Evolutionary conservation across 1,140 invertebrate species (phyloP).

Genomic region (Formica exsecta): DNA sequence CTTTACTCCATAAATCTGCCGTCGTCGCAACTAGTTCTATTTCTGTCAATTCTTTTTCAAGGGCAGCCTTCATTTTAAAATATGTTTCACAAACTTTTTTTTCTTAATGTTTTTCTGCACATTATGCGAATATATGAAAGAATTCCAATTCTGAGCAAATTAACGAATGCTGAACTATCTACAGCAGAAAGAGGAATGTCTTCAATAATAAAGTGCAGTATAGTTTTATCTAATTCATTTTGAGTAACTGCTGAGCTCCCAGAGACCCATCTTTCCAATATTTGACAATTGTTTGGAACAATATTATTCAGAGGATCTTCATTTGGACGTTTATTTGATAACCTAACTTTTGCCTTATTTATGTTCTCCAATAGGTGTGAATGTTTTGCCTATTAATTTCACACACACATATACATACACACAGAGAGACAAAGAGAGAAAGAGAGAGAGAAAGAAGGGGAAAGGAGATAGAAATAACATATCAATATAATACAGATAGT

Average conservation of each 20-base stretch:
- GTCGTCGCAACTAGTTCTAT: not conserved
- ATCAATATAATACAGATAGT: too few relatives aligned
- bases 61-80: not conserved
- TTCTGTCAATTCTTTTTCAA: slow-evolving; percentile 10
- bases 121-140: not conserved
- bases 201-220: slow-evolving; percentile 9
- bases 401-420: not conserved
- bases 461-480: too few relatives aligned
- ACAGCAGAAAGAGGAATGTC: not conserved
- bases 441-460: too few relatives aligned
- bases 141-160: slow-evolving; percentile 10
- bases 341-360: not conserved
- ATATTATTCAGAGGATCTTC: not conserved
- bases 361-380: not conserved
- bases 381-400: slow-evolving; percentile 21
- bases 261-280: slow-evolving; percentile 12
- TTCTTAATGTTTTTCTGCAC: slow-evolving; percentile 30
- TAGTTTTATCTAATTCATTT: not conserved
- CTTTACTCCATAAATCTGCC: slow-evolving; percentile 9
- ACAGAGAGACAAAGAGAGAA: too few relatives aligned
- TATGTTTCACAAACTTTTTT: not conserved
- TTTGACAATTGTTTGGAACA: not conserved
- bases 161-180: slow-evolving; percentile 13
- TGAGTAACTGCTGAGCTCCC: not conserved
- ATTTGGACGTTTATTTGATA: not conserved